A percentile compares a stretch with the other conserved stretches of the same genome.
phyloP scores from a whole-genome alignment of 2,797 vertebrate genomes.

The Orientallactaga sibirica region DNA sequence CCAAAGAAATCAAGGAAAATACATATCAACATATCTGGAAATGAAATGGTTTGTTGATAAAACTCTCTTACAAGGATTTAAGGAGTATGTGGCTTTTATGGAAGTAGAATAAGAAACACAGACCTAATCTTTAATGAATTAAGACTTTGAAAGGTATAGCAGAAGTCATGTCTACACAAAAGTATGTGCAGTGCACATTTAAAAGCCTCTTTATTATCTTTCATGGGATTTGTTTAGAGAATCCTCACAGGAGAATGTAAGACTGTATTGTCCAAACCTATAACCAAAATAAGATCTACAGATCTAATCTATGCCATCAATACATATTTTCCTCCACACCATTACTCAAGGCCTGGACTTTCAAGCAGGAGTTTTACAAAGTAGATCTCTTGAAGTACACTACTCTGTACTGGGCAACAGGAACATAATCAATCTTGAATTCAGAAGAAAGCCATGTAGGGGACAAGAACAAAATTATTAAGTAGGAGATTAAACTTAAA shows the following conservation, averaged over 20 bases:
- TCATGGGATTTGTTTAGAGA: neutral
- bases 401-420: neutral
- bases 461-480: slow-evolving; percentile 47
- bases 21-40: neutral
- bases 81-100: neutral
- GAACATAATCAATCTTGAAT: neutral
- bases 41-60: neutral
- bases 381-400: neutral
- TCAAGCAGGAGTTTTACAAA: neutral
- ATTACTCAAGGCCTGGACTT: neutral
- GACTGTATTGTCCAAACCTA: neutral
- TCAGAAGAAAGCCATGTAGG: neutral
- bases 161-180: neutral
- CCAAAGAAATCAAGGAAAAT: neutral
- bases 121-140: neutral
- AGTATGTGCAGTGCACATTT: neutral
- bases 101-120: neutral
- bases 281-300: neutral
- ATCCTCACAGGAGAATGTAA: neutral
- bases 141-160: neutral
- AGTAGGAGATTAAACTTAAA: slow-evolving; percentile 71
- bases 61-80: neutral
- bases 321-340: neutral
- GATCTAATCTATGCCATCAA: neutral
- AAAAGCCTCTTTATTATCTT: neutral